Percentiles rank a stretch among this genome's conserved stretches.
Evolutionary conservation across 2,888 invertebrate species (phyloP).

Genomic region (Anthrax anthrax): DNA sequence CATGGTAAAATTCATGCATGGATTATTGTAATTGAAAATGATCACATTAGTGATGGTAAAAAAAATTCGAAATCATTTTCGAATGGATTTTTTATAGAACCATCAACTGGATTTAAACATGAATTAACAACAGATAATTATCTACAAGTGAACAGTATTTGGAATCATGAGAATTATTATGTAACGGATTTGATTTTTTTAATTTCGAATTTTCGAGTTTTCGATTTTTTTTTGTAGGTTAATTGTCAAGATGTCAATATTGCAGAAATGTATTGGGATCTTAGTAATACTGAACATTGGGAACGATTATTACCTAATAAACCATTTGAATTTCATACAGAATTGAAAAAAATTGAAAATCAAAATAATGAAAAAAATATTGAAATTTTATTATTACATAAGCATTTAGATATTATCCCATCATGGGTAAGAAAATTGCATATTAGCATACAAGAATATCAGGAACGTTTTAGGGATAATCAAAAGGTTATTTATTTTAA

Average conservation of each 20-base stretch:
- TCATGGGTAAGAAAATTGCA: constrained; percentile 59
- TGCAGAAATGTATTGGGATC: constrained; percentile 44
- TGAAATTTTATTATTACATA: constrained; percentile 39
- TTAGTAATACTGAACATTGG: constrained; percentile 47
- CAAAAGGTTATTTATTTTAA: constrained; percentile 55
- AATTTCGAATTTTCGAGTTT: too few relatives aligned
- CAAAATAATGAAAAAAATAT: constrained; percentile 33
- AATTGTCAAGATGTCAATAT: constrained; percentile 47
- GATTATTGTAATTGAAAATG: constrained; percentile 50
- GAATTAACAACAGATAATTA: constrained; percentile 46
- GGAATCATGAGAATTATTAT: constrained; percentile 79
- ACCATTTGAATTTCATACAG: constrained; percentile 36
- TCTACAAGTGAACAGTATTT: constrained; percentile 66
- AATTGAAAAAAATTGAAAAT: constrained; percentile 28
- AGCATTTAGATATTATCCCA: constrained; percentile 60
- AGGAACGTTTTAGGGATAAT: constrained; percentile 59
- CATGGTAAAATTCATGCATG: constrained; percentile 68
- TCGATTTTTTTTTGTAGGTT: constrained; percentile 31
- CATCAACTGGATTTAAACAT: constrained; percentile 58
- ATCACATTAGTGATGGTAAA: constrained; percentile 19
- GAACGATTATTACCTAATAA: constrained; percentile 61
- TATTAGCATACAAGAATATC: constrained; percentile 43
- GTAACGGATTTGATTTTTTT: constrained; percentile 25
- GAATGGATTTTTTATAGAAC: constrained; percentile 63
- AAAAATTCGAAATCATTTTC: constrained; percentile 21